Evolutionary conservation across 2,888 invertebrate species (phyloP).

Genomic region (Ligdia adustata): DNA sequence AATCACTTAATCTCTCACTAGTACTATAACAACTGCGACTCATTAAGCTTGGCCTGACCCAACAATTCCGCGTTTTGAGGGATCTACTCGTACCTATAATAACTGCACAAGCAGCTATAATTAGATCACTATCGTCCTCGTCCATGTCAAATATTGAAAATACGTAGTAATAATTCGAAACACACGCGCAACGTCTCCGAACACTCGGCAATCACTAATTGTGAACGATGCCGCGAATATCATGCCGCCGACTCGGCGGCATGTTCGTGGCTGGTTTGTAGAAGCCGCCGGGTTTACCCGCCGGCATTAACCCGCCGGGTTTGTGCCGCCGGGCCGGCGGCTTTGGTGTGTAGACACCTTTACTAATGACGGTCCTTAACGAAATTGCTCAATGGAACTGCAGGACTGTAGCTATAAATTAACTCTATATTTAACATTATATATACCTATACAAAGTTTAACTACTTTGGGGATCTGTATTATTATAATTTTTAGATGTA

Average conservation of each 20-base stretch:
- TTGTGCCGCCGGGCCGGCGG: background rate
- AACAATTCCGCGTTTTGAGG: constrained; percentile 22
- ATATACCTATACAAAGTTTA: too few species aligned
- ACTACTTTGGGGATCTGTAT: too few species aligned
- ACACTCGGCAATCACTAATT: constrained; percentile 23
- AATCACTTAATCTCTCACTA: constrained; percentile 17
- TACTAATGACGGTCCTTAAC: too few species aligned
- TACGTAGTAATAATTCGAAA: constrained; percentile 22
- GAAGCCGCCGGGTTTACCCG: constrained; percentile 21
- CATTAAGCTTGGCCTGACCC: constrained; percentile 19
- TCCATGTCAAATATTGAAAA: constrained; percentile 20
- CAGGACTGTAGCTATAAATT: too few species aligned
- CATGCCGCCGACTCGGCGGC: constrained; percentile 18
- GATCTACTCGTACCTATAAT: constrained; percentile 19
- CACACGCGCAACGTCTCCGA: constrained; percentile 24
- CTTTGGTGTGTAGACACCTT: too few species aligned
- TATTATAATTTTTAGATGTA: too few species aligned
- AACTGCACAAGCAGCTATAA: constrained; percentile 22
- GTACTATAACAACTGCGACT: constrained; percentile 20
- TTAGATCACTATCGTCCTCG: constrained; percentile 22
- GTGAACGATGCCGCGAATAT: constrained; percentile 16
- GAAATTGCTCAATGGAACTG: too few species aligned
- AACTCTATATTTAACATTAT: too few species aligned
- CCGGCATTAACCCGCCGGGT: constrained; percentile 3
- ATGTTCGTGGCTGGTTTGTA: constrained; percentile 5